Evolutionary conservation across 1,140 invertebrate genomes (phyloP).

Genomic region (Arion vulgaris): DNA sequence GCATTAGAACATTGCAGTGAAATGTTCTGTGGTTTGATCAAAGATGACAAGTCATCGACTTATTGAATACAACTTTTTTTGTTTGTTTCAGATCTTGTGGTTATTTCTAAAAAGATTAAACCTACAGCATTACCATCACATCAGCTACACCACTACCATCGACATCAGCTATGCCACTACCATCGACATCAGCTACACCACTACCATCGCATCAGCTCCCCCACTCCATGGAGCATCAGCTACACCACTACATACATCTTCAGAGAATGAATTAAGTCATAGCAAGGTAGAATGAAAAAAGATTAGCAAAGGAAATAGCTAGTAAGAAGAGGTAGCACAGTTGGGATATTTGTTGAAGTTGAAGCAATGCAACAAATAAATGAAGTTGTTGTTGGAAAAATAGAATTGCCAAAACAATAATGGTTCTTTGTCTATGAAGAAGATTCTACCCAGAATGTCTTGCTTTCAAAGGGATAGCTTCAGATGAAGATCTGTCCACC

Average conservation of each 20-base stretch:
- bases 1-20: too few species aligned
- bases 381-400: background rate
- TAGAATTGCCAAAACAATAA: background rate
- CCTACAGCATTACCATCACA: background rate
- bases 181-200: background rate
- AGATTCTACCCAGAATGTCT: background rate
- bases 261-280: background rate
- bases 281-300: background rate
- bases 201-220: too few species aligned
- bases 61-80: too few species aligned
- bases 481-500: background rate
- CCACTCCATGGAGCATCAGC: too few species aligned
- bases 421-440: background rate
- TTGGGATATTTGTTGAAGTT: background rate
- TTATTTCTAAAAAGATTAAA: conserved; percentile 18
- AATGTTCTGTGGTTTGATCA: too few species aligned
- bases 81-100: conserved; percentile 26
- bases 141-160: too few species aligned
- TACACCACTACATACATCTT: too few species aligned
- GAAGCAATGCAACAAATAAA: background rate
- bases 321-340: background rate
- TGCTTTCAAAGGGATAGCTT: background rate
- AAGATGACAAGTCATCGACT: too few species aligned
- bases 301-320: background rate
- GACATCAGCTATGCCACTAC: too few species aligned